Evolutionary conservation across 2,113 vertebrate genomes (phyloP).

Genomic region (Nasalis larvatus): DNA sequence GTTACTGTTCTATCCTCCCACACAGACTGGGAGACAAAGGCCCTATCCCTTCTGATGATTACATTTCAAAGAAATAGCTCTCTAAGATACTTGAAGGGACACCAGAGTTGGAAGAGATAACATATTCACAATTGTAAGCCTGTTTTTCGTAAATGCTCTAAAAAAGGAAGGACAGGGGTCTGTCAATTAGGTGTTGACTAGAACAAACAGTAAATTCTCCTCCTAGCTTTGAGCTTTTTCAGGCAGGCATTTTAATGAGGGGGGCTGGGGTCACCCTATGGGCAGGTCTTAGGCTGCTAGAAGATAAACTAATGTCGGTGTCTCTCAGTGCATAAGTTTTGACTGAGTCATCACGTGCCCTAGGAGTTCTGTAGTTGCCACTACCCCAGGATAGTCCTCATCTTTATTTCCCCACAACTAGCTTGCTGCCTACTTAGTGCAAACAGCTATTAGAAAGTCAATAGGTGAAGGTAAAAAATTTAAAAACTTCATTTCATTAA

Average conservation of each 20-base stretch:
- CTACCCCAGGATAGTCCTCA: background rate
- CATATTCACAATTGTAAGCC: background rate
- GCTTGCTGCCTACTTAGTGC: background rate
- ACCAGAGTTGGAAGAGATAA: background rate
- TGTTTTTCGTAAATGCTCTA: background rate
- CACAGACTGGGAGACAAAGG: background rate
- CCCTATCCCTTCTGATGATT: background rate
- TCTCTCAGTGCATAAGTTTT: background rate
- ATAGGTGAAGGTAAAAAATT: background rate
- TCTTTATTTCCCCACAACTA: slow-evolving; percentile 7
- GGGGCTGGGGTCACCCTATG: too few species aligned
- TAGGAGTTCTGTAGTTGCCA: background rate
- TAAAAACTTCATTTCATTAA: background rate
- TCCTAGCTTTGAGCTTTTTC: background rate
- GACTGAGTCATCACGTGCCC: background rate
- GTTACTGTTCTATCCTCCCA: background rate
- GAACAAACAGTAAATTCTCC: background rate
- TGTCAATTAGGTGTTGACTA: background rate
- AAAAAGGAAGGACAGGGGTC: background rate
- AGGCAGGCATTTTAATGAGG: background rate
- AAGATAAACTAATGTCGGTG: background rate
- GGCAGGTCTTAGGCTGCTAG: background rate
- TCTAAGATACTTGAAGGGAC: background rate
- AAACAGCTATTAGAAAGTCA: slow-evolving; percentile 4
- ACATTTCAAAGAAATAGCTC: background rate